These are phyloP conservation scores for Teleopsis dalmanni DNA, from an alignment of 1,140 invertebrate genomes.

Conservation along the genomic window DNA sequence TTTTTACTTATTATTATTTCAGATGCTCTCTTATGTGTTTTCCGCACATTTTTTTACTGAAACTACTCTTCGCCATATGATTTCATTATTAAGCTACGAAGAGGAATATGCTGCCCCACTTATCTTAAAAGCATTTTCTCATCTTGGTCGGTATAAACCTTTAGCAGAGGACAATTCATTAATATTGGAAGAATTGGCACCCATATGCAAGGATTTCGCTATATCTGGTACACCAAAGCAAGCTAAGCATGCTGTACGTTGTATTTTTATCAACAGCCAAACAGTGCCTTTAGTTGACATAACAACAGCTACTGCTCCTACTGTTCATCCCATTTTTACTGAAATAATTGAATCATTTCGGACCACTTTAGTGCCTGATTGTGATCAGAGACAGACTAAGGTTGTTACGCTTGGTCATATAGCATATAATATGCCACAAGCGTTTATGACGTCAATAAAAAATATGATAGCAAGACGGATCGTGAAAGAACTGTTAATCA, in stretches of 20 bases:
- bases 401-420: slow-evolving; percentile 92
- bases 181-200: slow-evolving; percentile 62
- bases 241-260: slow-evolving; percentile 91
- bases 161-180: slow-evolving; percentile 52
- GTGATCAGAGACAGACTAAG: slow-evolving; percentile 81
- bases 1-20: slow-evolving; percentile 1
- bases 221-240: slow-evolving; percentile 87
- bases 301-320: slow-evolving; percentile 36
- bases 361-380: slow-evolving; percentile 66
- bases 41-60: slow-evolving; percentile 84
- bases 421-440: slow-evolving; percentile 82
- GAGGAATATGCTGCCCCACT: slow-evolving; percentile 76
- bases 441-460: slow-evolving; percentile 83
- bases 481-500: slow-evolving; percentile 89
- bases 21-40: slow-evolving; percentile 77
- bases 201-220: slow-evolving; percentile 79
- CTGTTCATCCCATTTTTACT: slow-evolving; percentile 71
- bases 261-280: slow-evolving; percentile 70
- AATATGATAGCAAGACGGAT: slow-evolving; percentile 92
- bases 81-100: slow-evolving; percentile 68
- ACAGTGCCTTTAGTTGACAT: slow-evolving; percentile 3
- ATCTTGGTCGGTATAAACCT: slow-evolving; percentile 77
- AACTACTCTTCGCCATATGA: slow-evolving; percentile 72
- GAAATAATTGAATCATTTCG: slow-evolving; percentile 80
- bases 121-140: slow-evolving; percentile 76